A percentile compares a stretch with the other conserved stretches of the same genome.
Evolutionary conservation across 1,140 invertebrate genomes (phyloP).

Genomic region (Ephestia elutella): DNA sequence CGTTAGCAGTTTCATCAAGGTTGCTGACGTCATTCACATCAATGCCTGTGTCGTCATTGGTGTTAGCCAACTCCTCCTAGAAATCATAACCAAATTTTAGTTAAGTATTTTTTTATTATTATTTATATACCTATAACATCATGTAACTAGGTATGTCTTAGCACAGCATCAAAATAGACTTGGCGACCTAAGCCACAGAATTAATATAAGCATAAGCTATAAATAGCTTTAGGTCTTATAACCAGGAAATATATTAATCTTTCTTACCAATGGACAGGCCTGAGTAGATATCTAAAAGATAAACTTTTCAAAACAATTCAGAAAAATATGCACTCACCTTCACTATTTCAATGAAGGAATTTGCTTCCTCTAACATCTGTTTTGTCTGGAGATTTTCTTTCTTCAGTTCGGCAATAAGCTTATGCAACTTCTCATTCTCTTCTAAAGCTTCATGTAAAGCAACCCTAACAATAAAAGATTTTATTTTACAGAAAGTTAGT

Average conservation of each 20-base stretch:
- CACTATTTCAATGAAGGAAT: constrained; percentile 79
- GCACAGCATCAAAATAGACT: too few species aligned
- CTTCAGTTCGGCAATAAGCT: constrained; percentile 75
- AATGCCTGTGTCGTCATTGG: constrained; percentile 62
- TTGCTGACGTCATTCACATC: constrained; percentile 67
- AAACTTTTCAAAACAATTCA: too few species aligned
- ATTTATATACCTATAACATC: too few species aligned
- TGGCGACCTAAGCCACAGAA: too few species aligned
- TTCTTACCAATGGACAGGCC: neutral
- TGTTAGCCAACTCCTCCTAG: constrained; percentile 55
- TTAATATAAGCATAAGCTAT: too few species aligned
- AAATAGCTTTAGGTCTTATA: too few species aligned
- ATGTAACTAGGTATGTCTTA: too few species aligned
- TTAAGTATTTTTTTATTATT: neutral
- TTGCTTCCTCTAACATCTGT: constrained; percentile 80
- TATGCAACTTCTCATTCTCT: constrained; percentile 76
- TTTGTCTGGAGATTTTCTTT: constrained; percentile 79
- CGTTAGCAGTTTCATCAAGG: constrained; percentile 45
- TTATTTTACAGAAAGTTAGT: too few species aligned
- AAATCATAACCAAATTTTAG: constrained; percentile 17
- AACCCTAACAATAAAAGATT: constrained; percentile 25
- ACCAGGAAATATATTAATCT: too few species aligned
- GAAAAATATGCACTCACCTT: too few species aligned
- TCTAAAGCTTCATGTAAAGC: constrained; percentile 79
- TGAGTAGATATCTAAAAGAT: neutral